Evolutionary conservation across 2,797 vertebrate species (phyloP).

Genomic region (Helarctos malayanus): DNA sequence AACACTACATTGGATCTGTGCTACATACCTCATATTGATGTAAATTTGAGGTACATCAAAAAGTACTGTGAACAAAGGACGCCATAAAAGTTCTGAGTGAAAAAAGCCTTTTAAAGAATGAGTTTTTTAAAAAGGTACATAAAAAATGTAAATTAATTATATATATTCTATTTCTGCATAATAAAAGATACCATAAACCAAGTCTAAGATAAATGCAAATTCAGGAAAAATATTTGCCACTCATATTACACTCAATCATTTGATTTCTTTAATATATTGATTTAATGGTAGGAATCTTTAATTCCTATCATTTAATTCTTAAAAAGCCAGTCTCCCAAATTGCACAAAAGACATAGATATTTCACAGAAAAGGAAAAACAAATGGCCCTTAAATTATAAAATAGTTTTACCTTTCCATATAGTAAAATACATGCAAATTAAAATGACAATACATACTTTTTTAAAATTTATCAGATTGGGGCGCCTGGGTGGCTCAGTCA

Average conservation of each 20-base stretch:
- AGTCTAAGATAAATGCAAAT: not conserved
- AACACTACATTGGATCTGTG: not conserved
- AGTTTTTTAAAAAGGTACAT: not conserved
- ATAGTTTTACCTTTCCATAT: not conserved
- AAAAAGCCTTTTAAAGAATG: not conserved
- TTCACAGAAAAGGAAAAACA: conserved; percentile 35
- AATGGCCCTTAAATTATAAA: conserved; percentile 21
- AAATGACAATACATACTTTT: not conserved
- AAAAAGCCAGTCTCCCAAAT: not conserved
- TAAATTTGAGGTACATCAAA: not conserved
- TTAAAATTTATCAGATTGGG: not conserved
- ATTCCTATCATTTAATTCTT: not conserved
- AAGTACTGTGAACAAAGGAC: not conserved
- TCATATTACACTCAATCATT: not conserved
- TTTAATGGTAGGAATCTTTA: not conserved
- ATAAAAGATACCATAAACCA: not conserved
- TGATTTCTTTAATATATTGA: not conserved
- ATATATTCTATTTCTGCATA: not conserved
- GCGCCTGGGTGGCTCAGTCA: too few relatives aligned
- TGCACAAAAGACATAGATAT: not conserved
- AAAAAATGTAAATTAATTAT: not conserved
- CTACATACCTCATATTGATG: not conserved
- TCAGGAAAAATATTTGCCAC: not conserved
- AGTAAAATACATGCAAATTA: conserved; percentile 12
- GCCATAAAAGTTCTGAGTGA: not conserved